Conservation (phyloP, 2,888 invertebrate genomes). For the Girardia tigrina region DNA sequence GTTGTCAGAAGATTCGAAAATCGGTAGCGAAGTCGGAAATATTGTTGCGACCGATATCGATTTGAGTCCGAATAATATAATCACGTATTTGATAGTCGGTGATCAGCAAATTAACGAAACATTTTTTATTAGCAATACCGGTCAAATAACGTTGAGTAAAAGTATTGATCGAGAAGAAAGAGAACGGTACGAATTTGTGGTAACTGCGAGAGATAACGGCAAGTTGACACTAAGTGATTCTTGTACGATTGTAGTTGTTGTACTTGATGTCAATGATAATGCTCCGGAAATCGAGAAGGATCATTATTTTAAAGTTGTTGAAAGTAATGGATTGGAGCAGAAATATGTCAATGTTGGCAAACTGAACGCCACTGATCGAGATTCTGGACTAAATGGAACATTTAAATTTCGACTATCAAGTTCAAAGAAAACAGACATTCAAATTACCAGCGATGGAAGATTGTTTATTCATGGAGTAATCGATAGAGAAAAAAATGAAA, state of each 20-base stretch:
- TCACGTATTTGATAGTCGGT: neutral
- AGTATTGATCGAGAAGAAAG: constrained; percentile 24
- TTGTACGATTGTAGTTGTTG: neutral
- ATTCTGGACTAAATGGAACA: constrained; percentile 21
- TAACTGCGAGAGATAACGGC: constrained; percentile 24
- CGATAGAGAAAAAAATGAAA: constrained; percentile 4
- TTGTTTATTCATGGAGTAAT: neutral
- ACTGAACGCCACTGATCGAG: constrained; percentile 30
- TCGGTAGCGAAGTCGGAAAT: neutral
- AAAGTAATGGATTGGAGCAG: constrained; percentile 18
- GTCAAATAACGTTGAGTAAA: neutral
- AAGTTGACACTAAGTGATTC: neutral
- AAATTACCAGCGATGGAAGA: constrained; percentile 24
- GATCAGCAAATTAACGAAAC: neutral
- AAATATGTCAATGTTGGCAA: constrained; percentile 6
- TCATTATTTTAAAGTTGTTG: constrained; percentile 21
- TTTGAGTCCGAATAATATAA: neutral
- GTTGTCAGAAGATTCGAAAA: neutral
- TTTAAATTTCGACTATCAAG: neutral
- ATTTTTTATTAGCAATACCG: neutral
- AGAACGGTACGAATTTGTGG: neutral
- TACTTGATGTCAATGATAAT: constrained; percentile 32
- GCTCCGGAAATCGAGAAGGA: neutral
- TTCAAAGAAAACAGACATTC: neutral
- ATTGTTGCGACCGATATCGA: neutral